Evolutionary conservation across 2,113 vertebrate species (phyloP).

Genomic region (Engraulis encrasicolus): DNA sequence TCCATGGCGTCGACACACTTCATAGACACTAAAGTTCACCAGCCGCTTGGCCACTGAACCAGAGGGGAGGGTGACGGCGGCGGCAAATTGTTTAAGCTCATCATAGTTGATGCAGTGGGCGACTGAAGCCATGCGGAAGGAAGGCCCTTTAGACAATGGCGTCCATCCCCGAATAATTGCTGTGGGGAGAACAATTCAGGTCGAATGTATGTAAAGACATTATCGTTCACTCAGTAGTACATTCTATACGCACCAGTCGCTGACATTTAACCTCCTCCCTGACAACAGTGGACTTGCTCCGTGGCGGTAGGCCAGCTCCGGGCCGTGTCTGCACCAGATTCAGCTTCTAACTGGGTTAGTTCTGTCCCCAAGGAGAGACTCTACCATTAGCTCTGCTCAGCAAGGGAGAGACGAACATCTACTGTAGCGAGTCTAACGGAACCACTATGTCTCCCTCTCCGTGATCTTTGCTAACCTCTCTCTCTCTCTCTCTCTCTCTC

Average conservation of each 20-base stretch:
- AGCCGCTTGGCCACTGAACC: constrained; percentile 2
- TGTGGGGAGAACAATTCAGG: constrained; percentile 10
- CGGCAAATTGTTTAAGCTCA: constrained; percentile 14
- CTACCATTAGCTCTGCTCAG: neutral
- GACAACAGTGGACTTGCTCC: neutral
- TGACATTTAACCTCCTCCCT: neutral
- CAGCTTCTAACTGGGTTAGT: neutral
- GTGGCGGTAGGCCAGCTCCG: neutral
- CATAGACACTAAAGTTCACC: constrained; percentile 47
- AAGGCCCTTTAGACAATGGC: neutral
- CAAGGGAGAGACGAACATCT: neutral
- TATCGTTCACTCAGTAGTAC: neutral
- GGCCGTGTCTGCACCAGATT: neutral
- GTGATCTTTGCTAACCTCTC: neutral
- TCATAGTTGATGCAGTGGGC: neutral
- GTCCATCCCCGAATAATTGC: neutral
- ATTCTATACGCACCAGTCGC: neutral
- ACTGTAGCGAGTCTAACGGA: neutral
- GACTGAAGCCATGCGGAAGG: neutral
- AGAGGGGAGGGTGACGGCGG: neutral
- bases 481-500: neutral
- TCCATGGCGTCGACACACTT: constrained; percentile 60
- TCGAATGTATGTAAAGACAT: constrained; percentile 13
- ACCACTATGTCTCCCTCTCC: neutral
- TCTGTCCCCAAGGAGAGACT: neutral